These are phyloP conservation scores for Leptosomus discolor DNA, from an alignment of 2,113 vertebrate genomes.

Conservation along the genomic window DNA sequence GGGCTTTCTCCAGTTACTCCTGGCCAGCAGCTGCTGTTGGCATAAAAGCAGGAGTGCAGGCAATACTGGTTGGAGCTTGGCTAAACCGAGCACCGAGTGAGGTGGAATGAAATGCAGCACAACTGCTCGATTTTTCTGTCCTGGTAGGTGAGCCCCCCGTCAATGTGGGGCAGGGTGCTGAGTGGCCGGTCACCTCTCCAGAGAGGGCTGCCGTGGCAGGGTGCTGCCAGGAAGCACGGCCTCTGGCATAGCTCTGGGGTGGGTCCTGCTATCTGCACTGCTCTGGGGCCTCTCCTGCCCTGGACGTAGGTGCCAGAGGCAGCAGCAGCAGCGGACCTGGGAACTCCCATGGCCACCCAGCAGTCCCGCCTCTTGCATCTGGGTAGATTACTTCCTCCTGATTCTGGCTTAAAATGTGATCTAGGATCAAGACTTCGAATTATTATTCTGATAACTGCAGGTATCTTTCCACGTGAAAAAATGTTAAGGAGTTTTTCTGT, in stretches of 20 bases:
- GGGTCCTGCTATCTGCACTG: background rate
- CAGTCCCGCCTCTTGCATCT: background rate
- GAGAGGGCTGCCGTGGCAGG: background rate
- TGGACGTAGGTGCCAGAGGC: background rate
- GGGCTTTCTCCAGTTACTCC: background rate
- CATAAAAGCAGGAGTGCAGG: background rate
- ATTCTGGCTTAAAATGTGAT: background rate
- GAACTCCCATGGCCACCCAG: background rate
- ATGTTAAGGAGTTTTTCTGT: background rate
- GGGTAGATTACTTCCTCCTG: background rate
- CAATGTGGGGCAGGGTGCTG: background rate
- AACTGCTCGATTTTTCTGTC: background rate
- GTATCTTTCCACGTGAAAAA: background rate
- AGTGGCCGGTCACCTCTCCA: background rate
- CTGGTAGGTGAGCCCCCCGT: background rate
- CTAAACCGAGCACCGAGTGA: accelerated
- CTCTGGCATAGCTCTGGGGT: accelerated
- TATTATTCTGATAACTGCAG: background rate
- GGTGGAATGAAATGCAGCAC: background rate
- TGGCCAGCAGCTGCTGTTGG: background rate
- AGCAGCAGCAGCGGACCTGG: background rate
- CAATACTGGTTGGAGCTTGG: background rate
- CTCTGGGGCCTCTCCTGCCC: background rate
- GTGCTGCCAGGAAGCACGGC: accelerated
- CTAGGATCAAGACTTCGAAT: background rate